Base-by-base conservation (phyloP, 2,113 vertebrate genomes). In the Chamaea fasciata region DNA sequence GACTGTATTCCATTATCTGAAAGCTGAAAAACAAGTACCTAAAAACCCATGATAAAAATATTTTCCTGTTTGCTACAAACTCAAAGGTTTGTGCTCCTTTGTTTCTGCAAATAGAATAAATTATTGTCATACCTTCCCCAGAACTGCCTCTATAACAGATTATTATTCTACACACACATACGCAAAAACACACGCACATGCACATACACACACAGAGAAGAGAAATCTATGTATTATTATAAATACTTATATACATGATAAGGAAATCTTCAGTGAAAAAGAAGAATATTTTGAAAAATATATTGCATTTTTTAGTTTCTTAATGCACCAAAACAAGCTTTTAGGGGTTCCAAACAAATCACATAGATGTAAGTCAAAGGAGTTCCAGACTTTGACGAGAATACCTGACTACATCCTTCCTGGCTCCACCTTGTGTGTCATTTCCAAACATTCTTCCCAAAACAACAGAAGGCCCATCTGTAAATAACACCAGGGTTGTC, bases 361-460 rank as follows among this genome's bases (percentile, higher is more conserved):
- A 30, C 1, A 2, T 24, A 41, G 6, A 67, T 9, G 20, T 33
- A 69, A 69, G 27, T 16, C 15, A 60, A 79, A 78, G 22, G 33
- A n/a, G 37, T 87, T 87, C 21, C 35, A 73, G 30, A 12, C 15
- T 80, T 89, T 81, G 11, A 9, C 63, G 18, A 63, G 22, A 5
- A 2, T 65, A 6, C n/a, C 31, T 81, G 50, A 62, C 37, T 78
- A 28, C 41, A 37, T 27, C 2, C 2, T 56, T 90, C 39, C 42
- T 92, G 75, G 35, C 44, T 87, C 15, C 21, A 59, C 39, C 78
- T 12, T 57, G 30, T 71, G 18, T 21, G 22, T 55, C 4, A 46
- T 89, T 95, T 92, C 53, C 57, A 79, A 59, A 10, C 19, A 37
- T 71, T 82, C 62, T 19, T 65, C 65, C 57, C 30, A 75, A 78